Base-by-base conservation (phyloP, 2,113 vertebrate genomes). In the Cebus imitator region DNA sequence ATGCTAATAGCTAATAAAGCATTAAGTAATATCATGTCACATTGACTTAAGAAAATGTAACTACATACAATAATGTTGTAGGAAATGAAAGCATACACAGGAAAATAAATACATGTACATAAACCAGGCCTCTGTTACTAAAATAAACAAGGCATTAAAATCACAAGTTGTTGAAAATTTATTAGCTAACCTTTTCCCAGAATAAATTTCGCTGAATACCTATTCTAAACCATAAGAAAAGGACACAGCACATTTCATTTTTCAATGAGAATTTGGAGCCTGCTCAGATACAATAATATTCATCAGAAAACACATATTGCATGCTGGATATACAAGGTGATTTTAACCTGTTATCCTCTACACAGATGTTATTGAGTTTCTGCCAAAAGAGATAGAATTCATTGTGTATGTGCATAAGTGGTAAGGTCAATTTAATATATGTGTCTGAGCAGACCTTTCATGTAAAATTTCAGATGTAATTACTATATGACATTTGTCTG, bases 1-100 rank as follows among this genome's bases (percentile, higher is more conserved):
- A 57, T 81, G 23, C 88, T 97, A 52, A 55, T 95, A 88, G 90
- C 96, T 89, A 86, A 95, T 81, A 98, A 98, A 90, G 25, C 87
- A 92, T 90, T 95, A 81, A 87, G 88, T 73, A 90, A 83, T 72
- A 95, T 93, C 75, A 75, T 7, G 68, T 97, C 25, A 76, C 35
- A 43, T 16, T 75, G 86, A 12, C 86, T 97, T 96, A 75, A 48
- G 73, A 37, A 78, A 96, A 85, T 94, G 58, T 50, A 82, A 52
- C 37, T 61, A 91, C 55, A 82, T 43, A n/a, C 7, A 94, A 75
- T 94, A 85, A 97, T 94, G 72, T 96, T 85, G 6, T 88, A n/a
- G 80, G 64, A 76, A 96, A 66, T 75, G 6, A 94, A 89, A 93
- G 75, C 43, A 80, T 64, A 3, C 55, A 75, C 81, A 81, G 76